Base-by-base conservation (phyloP, 1,140 invertebrate species). In the Drosophila tristis region DNA sequence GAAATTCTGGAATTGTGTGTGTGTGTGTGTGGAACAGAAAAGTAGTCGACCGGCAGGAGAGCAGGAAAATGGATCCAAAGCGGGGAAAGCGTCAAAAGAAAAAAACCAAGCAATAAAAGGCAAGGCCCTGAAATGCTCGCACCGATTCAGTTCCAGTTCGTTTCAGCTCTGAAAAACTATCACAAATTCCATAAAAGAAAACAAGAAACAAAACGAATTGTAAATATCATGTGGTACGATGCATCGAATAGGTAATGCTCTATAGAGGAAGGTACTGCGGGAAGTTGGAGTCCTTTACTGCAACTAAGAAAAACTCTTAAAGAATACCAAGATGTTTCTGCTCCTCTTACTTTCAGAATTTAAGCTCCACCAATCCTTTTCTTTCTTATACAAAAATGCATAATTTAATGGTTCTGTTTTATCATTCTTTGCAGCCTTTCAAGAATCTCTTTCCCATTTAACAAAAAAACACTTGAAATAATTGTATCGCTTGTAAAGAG, bases 101-200 rank as follows among this genome's bases (percentile, higher is more conserved):
- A 48, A 68, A 39, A 39, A 29, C 11, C 62, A 70, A 87, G 63
- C 75, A 66, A 89, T 87, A 89, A 87, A 86, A 82, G 57, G 82
- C 79, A 74, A 57, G 81, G 73, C 77, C 74, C 73, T 77, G 73
- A 73, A 71, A 78, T 76, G 56, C 47, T 63, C 61, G 15, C 35
- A 39, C 11, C 35, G 35, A 39, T 39, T 39, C 35, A 42, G 51
- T 62, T 64, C 48, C 39, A 26, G 62, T 68, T 81, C 72, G 76
- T 75, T 84, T 78, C 78, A 66, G 47, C 63, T 59, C 42, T 68
- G 61, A 79, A 84, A 84, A 87, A 89, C 74, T 75, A 82, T 63
- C 62, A 75, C 45, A 81, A 81, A 70, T 75, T 43, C 55, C 68
- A 64, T 59, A 74, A 61, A 67, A 59, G 42, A 70, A 72, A 55